Conservation (phyloP, 2,888 invertebrate species). For the Sialis fuliginosa region DNA sequence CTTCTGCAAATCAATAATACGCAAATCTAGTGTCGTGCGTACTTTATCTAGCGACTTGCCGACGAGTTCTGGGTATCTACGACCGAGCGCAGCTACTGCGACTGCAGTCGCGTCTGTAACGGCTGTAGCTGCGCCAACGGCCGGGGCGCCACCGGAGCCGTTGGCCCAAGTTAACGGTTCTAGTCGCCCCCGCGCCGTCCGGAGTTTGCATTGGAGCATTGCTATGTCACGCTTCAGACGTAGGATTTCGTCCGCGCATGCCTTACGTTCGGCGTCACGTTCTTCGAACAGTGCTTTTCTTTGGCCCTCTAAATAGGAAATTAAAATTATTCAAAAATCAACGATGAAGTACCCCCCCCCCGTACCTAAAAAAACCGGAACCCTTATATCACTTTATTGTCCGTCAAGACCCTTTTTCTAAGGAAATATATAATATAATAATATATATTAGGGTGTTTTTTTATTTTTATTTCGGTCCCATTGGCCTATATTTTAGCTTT, state of each 20-base stretch:
- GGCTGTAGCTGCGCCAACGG: too few species aligned
- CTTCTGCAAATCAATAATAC: slow-evolving; percentile 53
- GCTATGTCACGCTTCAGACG: slow-evolving; percentile 58
- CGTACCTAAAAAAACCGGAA: background rate
- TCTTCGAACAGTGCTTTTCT: slow-evolving; percentile 69
- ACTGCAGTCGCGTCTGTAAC: slow-evolving; percentile 27
- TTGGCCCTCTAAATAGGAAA: slow-evolving; percentile 50
- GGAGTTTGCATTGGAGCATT: slow-evolving; percentile 38
- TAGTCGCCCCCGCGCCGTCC: slow-evolving; percentile 33
- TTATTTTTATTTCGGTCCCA: too few species aligned
- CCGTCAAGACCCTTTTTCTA: too few species aligned
- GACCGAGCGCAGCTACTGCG: background rate
- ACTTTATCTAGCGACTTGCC: slow-evolving; percentile 32
- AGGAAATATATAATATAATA: too few species aligned
- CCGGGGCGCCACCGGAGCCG: too few species aligned
- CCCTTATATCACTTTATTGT: too few species aligned
- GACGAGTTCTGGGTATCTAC: slow-evolving; percentile 15
- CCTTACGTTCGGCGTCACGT: slow-evolving; percentile 54
- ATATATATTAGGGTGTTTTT: too few species aligned
- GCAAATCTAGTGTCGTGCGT: slow-evolving; percentile 40
- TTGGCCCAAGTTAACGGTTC: slow-evolving; percentile 18
- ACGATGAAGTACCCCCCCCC: background rate
- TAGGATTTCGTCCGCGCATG: slow-evolving; percentile 50
- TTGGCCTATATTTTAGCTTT: too few species aligned
- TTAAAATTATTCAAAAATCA: background rate